Conservation (phyloP, 2,797 vertebrate genomes). For the Caiman crocodilus region DNA sequence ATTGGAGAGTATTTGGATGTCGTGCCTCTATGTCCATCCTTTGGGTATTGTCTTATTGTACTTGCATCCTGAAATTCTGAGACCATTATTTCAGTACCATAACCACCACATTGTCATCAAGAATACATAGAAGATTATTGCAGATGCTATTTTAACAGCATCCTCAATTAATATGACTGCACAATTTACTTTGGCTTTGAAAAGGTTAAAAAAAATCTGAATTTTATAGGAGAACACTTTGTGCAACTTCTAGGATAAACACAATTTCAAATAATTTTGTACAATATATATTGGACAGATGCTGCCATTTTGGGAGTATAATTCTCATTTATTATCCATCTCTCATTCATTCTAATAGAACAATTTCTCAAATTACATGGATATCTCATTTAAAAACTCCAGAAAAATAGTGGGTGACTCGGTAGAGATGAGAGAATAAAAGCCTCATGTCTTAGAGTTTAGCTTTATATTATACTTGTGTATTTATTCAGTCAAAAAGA, state of each 20-base stretch:
- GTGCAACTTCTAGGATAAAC: not conserved
- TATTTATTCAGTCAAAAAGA: not conserved
- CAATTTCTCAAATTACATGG: not conserved
- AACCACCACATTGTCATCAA: not conserved
- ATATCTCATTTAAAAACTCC: not conserved
- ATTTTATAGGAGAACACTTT: not conserved
- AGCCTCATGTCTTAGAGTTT: not conserved
- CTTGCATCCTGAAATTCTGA: slow-evolving; percentile 51
- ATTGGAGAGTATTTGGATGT: slow-evolving; percentile 70
- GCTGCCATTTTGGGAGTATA: not conserved
- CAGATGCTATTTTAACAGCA: slow-evolving; percentile 21
- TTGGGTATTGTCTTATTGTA: slow-evolving; percentile 55
- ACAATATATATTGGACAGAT: not conserved
- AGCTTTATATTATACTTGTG: not conserved
- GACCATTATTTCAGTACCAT: slow-evolving; percentile 16
- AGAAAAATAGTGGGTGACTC: not conserved
- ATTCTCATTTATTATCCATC: slow-evolving; percentile 1
- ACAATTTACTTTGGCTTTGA: slow-evolving; percentile 18
- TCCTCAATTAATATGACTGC: not conserved
- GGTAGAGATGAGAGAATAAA: not conserved
- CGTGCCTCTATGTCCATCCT: slow-evolving; percentile 21
- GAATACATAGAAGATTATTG: slow-evolving; percentile 13
- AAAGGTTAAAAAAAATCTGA: not conserved
- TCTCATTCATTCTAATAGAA: not conserved
- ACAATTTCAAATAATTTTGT: not conserved